Evolutionary conservation across 1,140 invertebrate species (phyloP).

Genomic region (Calephelis virginiensis): DNA sequence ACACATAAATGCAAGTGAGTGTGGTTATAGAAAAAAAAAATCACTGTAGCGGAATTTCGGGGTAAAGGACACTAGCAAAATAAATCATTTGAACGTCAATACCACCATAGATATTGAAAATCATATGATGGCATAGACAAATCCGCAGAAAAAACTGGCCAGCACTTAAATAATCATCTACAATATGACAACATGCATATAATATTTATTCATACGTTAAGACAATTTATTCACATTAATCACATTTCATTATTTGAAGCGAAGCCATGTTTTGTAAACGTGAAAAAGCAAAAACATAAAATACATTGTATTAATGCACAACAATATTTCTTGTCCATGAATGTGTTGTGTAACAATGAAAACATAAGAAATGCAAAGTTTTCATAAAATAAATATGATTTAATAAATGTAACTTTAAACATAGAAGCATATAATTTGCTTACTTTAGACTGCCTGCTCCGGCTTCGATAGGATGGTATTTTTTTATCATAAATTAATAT

Average conservation of each 20-base stretch:
- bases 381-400: too few relatives aligned
- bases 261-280: slow-evolving; percentile 24
- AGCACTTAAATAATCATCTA: neutral
- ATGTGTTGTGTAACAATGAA: slow-evolving; percentile 55
- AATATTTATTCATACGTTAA: neutral
- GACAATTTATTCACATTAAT: too few relatives aligned
- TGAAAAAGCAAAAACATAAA: slow-evolving; percentile 28
- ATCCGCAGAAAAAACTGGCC: slow-evolving; percentile 37
- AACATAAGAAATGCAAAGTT: too few relatives aligned
- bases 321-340: slow-evolving; percentile 66
- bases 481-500: too few relatives aligned
- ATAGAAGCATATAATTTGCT: too few relatives aligned
- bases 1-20: slow-evolving; percentile 76
- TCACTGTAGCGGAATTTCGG: slow-evolving; percentile 60
- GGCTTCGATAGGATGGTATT: too few relatives aligned
- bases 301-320: slow-evolving; percentile 20
- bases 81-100: slow-evolving; percentile 20
- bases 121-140: slow-evolving; percentile 50
- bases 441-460: too few relatives aligned
- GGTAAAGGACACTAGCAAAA: neutral
- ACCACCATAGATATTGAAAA: slow-evolving; percentile 61
- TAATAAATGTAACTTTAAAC: too few relatives aligned
- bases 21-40: slow-evolving; percentile 66
- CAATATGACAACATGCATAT: slow-evolving; percentile 12
- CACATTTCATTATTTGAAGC: too few relatives aligned